Evolutionary conservation across 2,113 vertebrate species (phyloP).

Genomic region (Uria aalge): DNA sequence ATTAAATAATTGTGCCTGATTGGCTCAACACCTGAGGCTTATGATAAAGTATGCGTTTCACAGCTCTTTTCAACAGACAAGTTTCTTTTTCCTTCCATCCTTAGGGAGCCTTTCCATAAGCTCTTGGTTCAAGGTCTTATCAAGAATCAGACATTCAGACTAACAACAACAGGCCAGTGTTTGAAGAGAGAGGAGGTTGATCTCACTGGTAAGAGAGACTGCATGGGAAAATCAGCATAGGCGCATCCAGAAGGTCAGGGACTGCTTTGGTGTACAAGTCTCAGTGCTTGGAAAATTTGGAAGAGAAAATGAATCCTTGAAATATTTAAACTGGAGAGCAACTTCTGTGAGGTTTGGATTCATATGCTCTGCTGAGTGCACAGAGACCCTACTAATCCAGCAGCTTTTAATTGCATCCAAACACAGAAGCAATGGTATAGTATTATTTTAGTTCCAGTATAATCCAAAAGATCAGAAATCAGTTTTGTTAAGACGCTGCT

Average conservation of each 20-base stretch:
- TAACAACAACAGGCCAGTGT: slow-evolving; percentile 83
- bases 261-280: background rate
- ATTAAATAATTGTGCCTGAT: background rate
- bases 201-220: slow-evolving; percentile 82
- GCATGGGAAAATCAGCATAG: background rate
- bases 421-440: background rate
- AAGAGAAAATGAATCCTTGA: background rate
- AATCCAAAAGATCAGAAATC: background rate
- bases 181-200: slow-evolving; percentile 86
- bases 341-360: background rate
- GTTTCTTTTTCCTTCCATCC: background rate
- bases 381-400: background rate
- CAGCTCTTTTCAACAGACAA: background rate
- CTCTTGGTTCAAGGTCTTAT: slow-evolving; percentile 95
- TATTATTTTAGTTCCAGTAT: background rate
- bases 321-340: background rate
- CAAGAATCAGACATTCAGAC: slow-evolving; percentile 91
- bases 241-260: background rate
- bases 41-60: background rate
- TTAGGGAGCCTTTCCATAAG: slow-evolving; percentile 92
- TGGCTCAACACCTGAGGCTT: background rate
- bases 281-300: background rate
- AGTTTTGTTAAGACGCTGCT: background rate
- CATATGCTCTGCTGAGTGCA: background rate
- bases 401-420: background rate